phyloP scores from a whole-genome alignment of 30 jellyfish, hydroid and myxozoan species.

The Aurelia coerulea region DNA sequence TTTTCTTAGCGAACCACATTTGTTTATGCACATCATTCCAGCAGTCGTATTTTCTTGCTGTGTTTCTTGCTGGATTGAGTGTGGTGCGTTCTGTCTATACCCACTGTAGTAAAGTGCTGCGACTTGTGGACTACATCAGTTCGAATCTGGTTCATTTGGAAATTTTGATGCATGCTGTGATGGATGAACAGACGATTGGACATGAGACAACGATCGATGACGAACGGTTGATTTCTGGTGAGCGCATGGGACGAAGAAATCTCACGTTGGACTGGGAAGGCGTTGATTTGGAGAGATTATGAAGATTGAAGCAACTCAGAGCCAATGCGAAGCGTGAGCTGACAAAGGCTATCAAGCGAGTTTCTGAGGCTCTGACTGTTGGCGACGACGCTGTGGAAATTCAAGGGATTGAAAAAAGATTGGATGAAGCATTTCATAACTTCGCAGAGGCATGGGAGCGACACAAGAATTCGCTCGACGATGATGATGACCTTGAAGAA shows the following conservation, averaged over 20 bases:
- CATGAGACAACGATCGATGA: not conserved
- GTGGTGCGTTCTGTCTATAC: too few relatives aligned
- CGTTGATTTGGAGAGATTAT: not conserved
- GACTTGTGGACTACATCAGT: conserved; percentile 3
- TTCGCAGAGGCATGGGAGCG: too few relatives aligned
- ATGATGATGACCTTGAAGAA: conserved; percentile 16
- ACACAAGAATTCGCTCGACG: not conserved
- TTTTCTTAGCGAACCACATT: too few relatives aligned
- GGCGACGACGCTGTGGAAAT: not conserved
- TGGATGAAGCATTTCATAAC: too few relatives aligned
- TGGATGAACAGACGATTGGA: not conserved
- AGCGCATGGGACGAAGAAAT: not conserved
- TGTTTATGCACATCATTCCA: too few relatives aligned
- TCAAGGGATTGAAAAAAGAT: not conserved
- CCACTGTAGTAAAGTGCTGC: not conserved
- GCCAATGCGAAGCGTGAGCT: conserved; percentile 6
- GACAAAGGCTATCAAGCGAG: not conserved
- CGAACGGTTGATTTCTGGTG: conserved; percentile 6
- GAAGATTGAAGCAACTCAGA: not conserved
- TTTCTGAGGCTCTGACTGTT: not conserved
- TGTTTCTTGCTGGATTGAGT: too few relatives aligned
- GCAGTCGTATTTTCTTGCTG: too few relatives aligned
- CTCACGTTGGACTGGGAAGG: not conserved
- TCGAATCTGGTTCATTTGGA: conserved; percentile 10
- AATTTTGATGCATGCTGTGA: not conserved